Evolutionary conservation across 2,113 vertebrate species (phyloP).

Genomic region (Tichodroma muraria): DNA sequence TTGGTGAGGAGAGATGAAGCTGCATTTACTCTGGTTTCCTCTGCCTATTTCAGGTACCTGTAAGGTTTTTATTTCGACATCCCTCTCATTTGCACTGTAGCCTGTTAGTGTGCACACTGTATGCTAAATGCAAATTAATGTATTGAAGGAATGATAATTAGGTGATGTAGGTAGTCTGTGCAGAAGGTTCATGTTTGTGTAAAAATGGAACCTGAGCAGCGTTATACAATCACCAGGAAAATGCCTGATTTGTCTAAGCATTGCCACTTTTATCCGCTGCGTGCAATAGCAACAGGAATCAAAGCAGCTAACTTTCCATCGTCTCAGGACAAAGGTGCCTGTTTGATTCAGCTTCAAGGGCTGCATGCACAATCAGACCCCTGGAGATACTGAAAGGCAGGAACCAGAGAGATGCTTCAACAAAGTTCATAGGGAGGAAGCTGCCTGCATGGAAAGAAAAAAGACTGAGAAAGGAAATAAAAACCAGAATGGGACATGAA

Average conservation of each 20-base stretch:
- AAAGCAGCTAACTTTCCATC: constrained; percentile 50
- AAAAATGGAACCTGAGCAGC: background rate
- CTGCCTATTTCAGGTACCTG: background rate
- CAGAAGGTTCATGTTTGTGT: background rate
- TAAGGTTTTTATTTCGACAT: background rate
- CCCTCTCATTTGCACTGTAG: background rate
- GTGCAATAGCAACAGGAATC: constrained; percentile 40
- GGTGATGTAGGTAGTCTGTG: background rate
- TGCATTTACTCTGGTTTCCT: background rate
- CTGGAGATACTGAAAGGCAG: constrained; percentile 44
- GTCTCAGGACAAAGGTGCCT: constrained; percentile 52
- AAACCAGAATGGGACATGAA: background rate
- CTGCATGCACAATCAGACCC: constrained; percentile 58
- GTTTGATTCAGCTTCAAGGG: constrained; percentile 61
- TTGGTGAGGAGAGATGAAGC: background rate
- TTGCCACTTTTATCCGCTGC: background rate
- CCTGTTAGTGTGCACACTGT: background rate
- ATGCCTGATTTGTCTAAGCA: constrained; percentile 30
- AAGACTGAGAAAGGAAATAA: background rate
- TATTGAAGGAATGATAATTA: background rate
- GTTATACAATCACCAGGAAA: constrained; percentile 16
- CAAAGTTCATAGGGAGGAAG: constrained; percentile 43
- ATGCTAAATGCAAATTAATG: background rate
- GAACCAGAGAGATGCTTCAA: constrained; percentile 32
- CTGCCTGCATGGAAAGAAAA: constrained; percentile 14